These are phyloP conservation scores for Hydrotaea diabolus DNA, from an alignment of 2,888 invertebrate genomes.

Conservation along the genomic window DNA sequence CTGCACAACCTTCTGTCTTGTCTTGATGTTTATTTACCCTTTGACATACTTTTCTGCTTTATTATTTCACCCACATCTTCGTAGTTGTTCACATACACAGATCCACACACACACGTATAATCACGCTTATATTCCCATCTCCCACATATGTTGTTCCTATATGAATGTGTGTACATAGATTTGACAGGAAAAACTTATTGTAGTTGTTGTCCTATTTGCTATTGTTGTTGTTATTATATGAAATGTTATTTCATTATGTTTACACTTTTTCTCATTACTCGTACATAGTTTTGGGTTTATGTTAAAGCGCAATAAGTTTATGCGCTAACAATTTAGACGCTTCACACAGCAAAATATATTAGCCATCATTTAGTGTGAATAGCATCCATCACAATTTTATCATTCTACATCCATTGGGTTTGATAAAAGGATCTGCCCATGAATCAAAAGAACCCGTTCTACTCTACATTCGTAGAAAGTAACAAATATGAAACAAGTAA, in stretches of 20 bases:
- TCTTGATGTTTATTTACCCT: slow-evolving; percentile 59
- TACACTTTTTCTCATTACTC: slow-evolving; percentile 30
- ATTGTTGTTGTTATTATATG: slow-evolving; percentile 34
- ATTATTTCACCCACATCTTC: slow-evolving; percentile 39
- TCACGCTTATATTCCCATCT: not conserved
- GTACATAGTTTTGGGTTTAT: not conserved
- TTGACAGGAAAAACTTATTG: slow-evolving; percentile 5
- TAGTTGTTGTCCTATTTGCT: not conserved
- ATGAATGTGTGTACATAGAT: not conserved
- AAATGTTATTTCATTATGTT: slow-evolving; percentile 58
- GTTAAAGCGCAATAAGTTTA: slow-evolving; percentile 2
- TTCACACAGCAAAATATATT: not conserved
- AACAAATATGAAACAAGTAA: no score
- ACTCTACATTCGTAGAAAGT: no score
- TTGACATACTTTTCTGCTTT: slow-evolving; percentile 65
- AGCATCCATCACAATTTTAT: not conserved
- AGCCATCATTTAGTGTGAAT: not conserved
- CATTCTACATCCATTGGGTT: no score
- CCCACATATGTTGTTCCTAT: not conserved
- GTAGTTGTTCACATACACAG: not conserved
- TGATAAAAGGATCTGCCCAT: no score
- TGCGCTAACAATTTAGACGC: not conserved
- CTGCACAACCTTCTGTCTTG: slow-evolving; percentile 4
- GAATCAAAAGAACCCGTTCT: no score
- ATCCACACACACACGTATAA: not conserved